A percentile compares a stretch with the other conserved stretches of the same genome.
These are phyloP conservation scores for Erynnis tages DNA, from an alignment of 2,888 invertebrate genomes.

Conservation along the genomic window DNA sequence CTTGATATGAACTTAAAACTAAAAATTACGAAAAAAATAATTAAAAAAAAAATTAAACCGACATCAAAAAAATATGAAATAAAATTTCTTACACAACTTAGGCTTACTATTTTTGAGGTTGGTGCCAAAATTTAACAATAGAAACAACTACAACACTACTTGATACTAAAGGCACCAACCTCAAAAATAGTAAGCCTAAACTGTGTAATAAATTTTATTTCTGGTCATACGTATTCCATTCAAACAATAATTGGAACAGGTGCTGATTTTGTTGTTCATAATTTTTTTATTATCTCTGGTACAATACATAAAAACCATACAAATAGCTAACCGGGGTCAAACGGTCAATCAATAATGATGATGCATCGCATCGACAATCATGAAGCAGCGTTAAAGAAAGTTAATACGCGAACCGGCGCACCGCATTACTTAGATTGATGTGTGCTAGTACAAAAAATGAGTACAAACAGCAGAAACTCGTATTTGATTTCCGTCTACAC, in stretches of 20 bases:
- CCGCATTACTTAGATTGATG: slow-evolving; percentile 19
- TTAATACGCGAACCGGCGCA: slow-evolving; percentile 33
- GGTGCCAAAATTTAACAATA: too few relatives aligned
- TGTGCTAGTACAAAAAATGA: slow-evolving; percentile 20
- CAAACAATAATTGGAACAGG: background rate
- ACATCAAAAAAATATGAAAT: too few relatives aligned
- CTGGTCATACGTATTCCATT: too few relatives aligned
- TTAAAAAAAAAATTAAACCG: too few relatives aligned
- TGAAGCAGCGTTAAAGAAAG: slow-evolving; percentile 37
- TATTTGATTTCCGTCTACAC: slow-evolving; percentile 8
- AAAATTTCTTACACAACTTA: too few relatives aligned
- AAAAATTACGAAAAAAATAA: too few relatives aligned
- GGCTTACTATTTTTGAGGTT: too few relatives aligned
- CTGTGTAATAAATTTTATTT: too few relatives aligned
- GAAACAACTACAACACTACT: too few relatives aligned
- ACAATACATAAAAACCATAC: slow-evolving; percentile 47
- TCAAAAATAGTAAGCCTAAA: too few relatives aligned
- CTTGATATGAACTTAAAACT: too few relatives aligned
- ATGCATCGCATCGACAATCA: slow-evolving; percentile 45
- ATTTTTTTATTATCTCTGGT: slow-evolving; percentile 45
- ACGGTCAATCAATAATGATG: slow-evolving; percentile 55
- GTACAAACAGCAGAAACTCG: slow-evolving; percentile 12
- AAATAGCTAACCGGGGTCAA: slow-evolving; percentile 51
- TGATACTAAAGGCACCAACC: too few relatives aligned
- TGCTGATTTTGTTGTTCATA: slow-evolving; percentile 27